Evolutionary conservation across 2,113 vertebrate genomes (phyloP), one percentile per base, ranked within the genome.

Genomic region (Mobula birostris): DNA sequence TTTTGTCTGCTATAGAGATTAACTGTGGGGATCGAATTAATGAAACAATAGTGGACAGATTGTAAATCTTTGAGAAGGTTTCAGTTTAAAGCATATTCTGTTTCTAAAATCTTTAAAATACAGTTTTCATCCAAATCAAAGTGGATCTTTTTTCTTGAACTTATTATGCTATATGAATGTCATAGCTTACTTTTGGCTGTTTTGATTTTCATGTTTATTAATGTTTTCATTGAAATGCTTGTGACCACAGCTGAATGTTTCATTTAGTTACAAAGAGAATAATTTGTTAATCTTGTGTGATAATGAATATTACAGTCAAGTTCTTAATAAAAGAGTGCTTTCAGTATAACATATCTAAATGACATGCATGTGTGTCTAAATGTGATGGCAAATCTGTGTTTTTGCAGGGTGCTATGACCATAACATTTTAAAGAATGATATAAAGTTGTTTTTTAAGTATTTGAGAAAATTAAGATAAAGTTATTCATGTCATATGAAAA

Each of bases 131-230:
- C 91, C 68, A 93, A 74, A 93, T 40, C 70, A 29, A 15, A 93
- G 88, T 95, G 76, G 76, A 94, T 95, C 95, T 94, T 95, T 80
- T 70, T 93, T 95, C 94, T 95, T 88, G 90, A 94, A 95, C 95
- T 94, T 94, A 95, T 94, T 95, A 95, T 94, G 94, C 95, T 97
- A 95, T 97, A 95, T 96, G 96, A 96, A 96, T 96, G 95, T 96
- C 95, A 95, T 48, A 56, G 91, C 91, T 74, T 93, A 56, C 40
- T 76, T 19, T 56, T 74, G 70, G 61, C 70, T 93, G 32, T 93
- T 93, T 8, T 76, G 70, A 40, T 27, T 74, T 93, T 74, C 68
- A 93, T 56, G 91, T 93, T 74, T 92, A 92, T 92, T 48, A 92
- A 70, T 27, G 19, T 72, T 56, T n/a, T 88, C 68, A 72, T 32